These are phyloP conservation scores for Balaeniceps rex DNA, from an alignment of 2,113 vertebrate genomes.

Conservation along the genomic window DNA sequence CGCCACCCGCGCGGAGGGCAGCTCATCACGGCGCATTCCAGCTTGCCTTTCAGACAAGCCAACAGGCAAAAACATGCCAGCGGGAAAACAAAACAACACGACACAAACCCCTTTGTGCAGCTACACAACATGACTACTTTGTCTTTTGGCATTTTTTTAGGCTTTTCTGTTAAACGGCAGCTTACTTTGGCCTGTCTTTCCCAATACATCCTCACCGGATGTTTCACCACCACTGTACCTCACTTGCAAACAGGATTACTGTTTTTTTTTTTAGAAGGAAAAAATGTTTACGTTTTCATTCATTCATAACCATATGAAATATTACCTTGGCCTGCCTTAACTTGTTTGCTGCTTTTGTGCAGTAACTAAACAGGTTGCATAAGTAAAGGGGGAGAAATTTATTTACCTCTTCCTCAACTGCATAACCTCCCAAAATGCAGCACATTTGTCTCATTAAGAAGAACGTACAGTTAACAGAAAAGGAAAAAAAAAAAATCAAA, in stretches of 20 bases:
- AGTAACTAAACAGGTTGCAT: neutral
- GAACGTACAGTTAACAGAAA: neutral
- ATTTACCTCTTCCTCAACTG: neutral
- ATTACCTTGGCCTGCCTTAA: neutral
- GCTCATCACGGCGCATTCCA: neutral
- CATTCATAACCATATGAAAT: neutral
- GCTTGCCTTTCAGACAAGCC: constrained; percentile 31
- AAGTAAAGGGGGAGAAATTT: neutral
- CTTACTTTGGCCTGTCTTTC: neutral
- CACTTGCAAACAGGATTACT: neutral
- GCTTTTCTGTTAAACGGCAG: neutral
- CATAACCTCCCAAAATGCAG: neutral
- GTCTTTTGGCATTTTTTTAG: neutral
- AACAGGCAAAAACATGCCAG: neutral
- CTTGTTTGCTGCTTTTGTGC: neutral
- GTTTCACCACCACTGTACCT: neutral
- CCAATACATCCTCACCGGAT: neutral
- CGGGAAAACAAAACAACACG: neutral
- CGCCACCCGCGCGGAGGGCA: neutral
- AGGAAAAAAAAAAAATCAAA: neutral
- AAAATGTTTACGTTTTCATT: neutral
- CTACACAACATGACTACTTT: neutral
- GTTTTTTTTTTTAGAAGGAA: neutral
- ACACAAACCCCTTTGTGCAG: neutral
- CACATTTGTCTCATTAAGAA: neutral